Evolutionary conservation across 2,797 vertebrate genomes (phyloP).

Genomic region (Spheniscus humboldti): DNA sequence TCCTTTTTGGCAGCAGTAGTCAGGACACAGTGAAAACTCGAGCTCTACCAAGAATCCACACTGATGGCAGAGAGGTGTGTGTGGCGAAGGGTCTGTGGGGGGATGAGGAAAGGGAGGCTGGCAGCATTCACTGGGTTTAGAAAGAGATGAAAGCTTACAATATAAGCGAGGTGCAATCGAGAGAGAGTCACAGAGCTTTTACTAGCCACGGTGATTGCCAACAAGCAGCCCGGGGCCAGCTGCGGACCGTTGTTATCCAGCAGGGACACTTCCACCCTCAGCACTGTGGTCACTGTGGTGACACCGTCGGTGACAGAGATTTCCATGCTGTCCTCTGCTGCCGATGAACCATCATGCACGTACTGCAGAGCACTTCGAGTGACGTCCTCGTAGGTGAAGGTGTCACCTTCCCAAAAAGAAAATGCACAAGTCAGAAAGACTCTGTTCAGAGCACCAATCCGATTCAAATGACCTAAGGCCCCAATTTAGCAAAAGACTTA

Average conservation of each 20-base stretch:
- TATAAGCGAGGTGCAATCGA: constrained; percentile 85
- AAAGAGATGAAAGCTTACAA: constrained; percentile 71
- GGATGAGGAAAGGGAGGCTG: background rate
- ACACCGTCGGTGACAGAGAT: constrained; percentile 88
- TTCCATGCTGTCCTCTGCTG: constrained; percentile 83
- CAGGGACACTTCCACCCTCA: constrained; percentile 81
- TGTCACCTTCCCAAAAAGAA: constrained; percentile 79
- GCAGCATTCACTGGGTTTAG: background rate
- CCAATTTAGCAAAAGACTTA: background rate
- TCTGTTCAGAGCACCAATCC: background rate
- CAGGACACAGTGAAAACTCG: background rate
- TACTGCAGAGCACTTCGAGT: constrained; percentile 84
- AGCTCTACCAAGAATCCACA: background rate
- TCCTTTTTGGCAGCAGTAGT: background rate
- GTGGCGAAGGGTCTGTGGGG: background rate
- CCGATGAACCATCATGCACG: constrained; percentile 80
- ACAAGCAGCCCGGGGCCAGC: constrained; percentile 73
- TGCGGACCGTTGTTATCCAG: constrained; percentile 69
- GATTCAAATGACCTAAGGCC: background rate
- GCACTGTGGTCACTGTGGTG: constrained; percentile 74
- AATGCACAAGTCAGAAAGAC: background rate
- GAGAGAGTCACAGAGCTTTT: constrained; percentile 82
- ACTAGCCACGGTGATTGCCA: constrained; percentile 82
- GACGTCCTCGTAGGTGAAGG: constrained; percentile 88
- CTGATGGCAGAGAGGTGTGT: background rate